Base-by-base conservation (phyloP, 2,888 invertebrate species). In the Capitulum mitella region DNA sequence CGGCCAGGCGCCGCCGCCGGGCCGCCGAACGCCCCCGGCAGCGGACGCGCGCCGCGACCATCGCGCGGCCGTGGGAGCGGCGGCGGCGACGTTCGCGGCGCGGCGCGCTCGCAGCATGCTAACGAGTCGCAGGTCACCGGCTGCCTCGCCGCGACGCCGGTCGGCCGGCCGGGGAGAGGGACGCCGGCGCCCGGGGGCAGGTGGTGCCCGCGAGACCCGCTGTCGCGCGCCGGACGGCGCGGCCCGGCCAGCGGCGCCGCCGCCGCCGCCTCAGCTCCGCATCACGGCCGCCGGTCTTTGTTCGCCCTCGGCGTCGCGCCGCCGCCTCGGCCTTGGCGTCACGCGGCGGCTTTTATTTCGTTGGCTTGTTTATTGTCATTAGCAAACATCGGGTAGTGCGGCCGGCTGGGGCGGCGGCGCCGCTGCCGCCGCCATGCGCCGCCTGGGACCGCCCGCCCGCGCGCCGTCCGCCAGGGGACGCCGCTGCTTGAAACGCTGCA, bases 401-500 rank as follows among this genome's bases (percentile, higher is more conserved):
- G 58, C 29, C 22, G n/a, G 16, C 58, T 8, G n/a, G n/a, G 12
- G n/a, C 29, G 34, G 19, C 34, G 70, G 37, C 37, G 40, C 37
- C 37, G 22, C 70, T 10, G 40, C 40, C 37, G 26, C 37, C 70
- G 19, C 40, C 10, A 37, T 37, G 10, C 51, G 51, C 51, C 51
- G 19, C 51, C 51, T 51, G 51, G 51, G 22, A 22, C 58, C 58
- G 58, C 58, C 54, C 6, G n/a, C 58, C 58, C 58, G 58, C 58
- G n/a, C 22, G 70, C 70, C 64, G 26, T 26, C 70, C 70, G 70
- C 70, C 64, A 29, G 70, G 70, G 70, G 70, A 70, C 70, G 70
- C 70, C 19, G 37, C 37, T 70, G 70, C 40, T 70, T 70, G 70
- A 70, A 70, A 70, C 70, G 70, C 70, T 70, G 70, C 70, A 70